Percentiles rank a stretch among this genome's conserved stretches.
These are phyloP conservation scores for Tachyglossus aculeatus DNA, from an alignment of 2,797 vertebrate species.

Conservation along the genomic window DNA sequence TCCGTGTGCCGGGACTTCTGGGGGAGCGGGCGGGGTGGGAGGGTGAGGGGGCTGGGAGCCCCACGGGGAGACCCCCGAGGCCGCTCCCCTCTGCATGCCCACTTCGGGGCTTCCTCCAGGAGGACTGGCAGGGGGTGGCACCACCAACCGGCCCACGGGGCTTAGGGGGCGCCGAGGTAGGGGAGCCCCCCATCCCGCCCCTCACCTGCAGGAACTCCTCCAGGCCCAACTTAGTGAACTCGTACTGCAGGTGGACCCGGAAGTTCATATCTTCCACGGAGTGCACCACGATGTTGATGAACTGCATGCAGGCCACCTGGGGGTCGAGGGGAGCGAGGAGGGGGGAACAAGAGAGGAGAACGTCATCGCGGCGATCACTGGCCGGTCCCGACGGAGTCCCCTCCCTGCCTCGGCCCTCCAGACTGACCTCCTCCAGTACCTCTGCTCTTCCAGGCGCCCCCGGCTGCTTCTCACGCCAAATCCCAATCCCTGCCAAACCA, in stretches of 20 bases:
- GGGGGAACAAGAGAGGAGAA: background rate
- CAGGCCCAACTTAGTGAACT: constrained; percentile 94
- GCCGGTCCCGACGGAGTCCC: too few species aligned
- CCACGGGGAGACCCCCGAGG: background rate
- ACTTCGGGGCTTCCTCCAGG: too few species aligned
- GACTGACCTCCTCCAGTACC: background rate
- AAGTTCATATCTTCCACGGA: constrained; percentile 99
- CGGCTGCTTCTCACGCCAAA: too few species aligned
- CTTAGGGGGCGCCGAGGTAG: background rate
- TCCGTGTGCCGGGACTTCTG: constrained; percentile 96
- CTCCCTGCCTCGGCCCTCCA: background rate
- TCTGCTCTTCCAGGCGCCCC: background rate
- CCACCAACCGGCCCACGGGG: constrained; percentile 1
- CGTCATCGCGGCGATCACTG: too few species aligned
- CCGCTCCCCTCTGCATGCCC: constrained; percentile 51
- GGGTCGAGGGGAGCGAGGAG: background rate
- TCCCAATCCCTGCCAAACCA: too few species aligned
- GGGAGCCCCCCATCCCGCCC: accelerated
- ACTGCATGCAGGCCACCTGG: constrained; percentile 97
- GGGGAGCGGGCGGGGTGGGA: background rate
- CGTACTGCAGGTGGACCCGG: constrained; percentile 92
- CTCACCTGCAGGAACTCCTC: constrained; percentile 93
- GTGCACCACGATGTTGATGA: constrained; percentile 97
- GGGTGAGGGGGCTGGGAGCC: background rate
- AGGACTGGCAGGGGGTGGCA: constrained; percentile 36